A percentile compares a stretch with the other conserved stretches of the same genome.
Evolutionary conservation across 1,140 invertebrate species (phyloP).

Genomic region (Neodiprion lecontei): DNA sequence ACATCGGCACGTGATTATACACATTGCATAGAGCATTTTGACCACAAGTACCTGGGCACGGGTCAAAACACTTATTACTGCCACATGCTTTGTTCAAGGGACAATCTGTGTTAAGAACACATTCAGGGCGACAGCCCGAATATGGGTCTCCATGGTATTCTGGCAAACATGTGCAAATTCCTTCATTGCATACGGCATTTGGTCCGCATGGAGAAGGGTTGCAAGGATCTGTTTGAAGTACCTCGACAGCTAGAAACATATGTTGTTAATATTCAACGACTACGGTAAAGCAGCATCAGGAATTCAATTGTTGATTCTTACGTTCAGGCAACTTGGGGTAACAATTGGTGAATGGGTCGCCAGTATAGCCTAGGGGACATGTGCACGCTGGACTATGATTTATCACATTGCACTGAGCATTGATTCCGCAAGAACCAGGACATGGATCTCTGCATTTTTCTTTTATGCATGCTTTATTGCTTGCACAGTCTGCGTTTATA

Average conservation of each 20-base stretch:
- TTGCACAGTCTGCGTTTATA: slow-evolving; percentile 63
- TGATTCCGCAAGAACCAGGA: slow-evolving; percentile 73
- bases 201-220: slow-evolving; percentile 66
- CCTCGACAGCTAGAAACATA: slow-evolving; percentile 21
- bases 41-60: slow-evolving; percentile 65
- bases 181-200: slow-evolving; percentile 67
- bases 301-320: slow-evolving; percentile 30
- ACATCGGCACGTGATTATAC: slow-evolving; percentile 74
- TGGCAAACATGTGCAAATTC: slow-evolving; percentile 60
- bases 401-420: slow-evolving; percentile 72
- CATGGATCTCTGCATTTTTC: slow-evolving; percentile 77
- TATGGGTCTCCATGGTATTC: slow-evolving; percentile 68
- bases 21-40: slow-evolving; percentile 77
- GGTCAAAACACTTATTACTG: slow-evolving; percentile 55
- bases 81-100: slow-evolving; percentile 51
- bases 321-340: slow-evolving; percentile 47
- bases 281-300: slow-evolving; percentile 27
- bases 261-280: slow-evolving; percentile 26
- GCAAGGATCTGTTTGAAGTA: slow-evolving; percentile 51
- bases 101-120: slow-evolving; percentile 58
- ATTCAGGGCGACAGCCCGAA: slow-evolving; percentile 57
- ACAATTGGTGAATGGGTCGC: slow-evolving; percentile 78
- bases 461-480: slow-evolving; percentile 65
- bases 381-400: slow-evolving; percentile 75
- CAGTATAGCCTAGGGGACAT: slow-evolving; percentile 72